Evolutionary conservation across 2,888 invertebrate genomes (phyloP).

Genomic region (Macrophya annulata): DNA sequence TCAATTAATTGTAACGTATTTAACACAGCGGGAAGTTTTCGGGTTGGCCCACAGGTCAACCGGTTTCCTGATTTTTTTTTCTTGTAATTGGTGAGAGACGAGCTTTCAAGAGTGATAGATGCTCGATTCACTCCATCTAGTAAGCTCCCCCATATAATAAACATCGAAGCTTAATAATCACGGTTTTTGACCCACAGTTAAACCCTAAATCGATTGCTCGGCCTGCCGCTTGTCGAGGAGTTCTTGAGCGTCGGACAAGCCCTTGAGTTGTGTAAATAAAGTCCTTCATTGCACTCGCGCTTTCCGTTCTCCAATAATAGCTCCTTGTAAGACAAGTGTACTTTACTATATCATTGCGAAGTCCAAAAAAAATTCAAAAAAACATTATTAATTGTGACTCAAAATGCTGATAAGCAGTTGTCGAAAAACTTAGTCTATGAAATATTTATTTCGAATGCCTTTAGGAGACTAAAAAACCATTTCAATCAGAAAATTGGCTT

Average conservation of each 20-base stretch:
- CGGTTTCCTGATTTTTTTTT: too few species aligned
- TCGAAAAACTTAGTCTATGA: too few species aligned
- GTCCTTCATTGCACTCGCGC: slow-evolving; percentile 34
- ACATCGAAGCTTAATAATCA: slow-evolving; percentile 30
- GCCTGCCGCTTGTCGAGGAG: not conserved
- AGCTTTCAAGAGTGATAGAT: not conserved
- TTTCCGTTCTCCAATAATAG: not conserved
- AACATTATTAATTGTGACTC: too few species aligned
- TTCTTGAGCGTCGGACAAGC: slow-evolving; percentile 9
- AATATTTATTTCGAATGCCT: too few species aligned
- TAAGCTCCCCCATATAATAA: not conserved
- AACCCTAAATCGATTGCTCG: slow-evolving; percentile 28
- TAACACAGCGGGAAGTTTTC: too few species aligned
- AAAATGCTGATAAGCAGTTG: too few species aligned
- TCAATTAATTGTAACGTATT: too few species aligned
- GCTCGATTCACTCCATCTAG: not conserved
- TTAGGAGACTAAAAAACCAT: too few species aligned
- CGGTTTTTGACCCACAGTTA: slow-evolving; percentile 6
- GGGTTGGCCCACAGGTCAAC: too few species aligned
- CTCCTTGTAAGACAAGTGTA: not conserved
- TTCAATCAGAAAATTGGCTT: too few species aligned
- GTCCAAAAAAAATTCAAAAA: too few species aligned
- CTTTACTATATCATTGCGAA: not conserved
- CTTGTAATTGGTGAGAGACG: not conserved
- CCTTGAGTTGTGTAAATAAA: slow-evolving; percentile 27